These are phyloP conservation scores for Acomys russatus DNA, from an alignment of 2,797 vertebrate species.

Conservation along the genomic window DNA sequence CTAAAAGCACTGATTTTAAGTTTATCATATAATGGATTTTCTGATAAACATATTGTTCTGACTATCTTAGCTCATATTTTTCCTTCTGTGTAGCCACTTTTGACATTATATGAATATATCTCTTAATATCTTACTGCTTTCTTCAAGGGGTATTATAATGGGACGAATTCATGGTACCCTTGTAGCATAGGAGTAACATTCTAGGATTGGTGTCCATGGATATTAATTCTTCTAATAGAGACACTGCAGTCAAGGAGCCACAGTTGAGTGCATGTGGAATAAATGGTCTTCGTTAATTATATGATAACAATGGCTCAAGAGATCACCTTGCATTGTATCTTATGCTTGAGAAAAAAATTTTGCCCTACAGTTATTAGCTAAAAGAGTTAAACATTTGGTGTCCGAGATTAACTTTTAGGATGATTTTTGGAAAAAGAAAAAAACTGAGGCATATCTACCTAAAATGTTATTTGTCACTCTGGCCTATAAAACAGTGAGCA, in stretches of 20 bases:
- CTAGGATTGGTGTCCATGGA: slow-evolving; percentile 14
- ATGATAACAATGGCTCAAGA: neutral
- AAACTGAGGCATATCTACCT: too few relatives aligned
- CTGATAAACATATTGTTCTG: slow-evolving; percentile 77
- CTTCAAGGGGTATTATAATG: slow-evolving; percentile 28
- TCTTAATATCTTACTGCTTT: slow-evolving; percentile 72
- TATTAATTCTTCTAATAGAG: slow-evolving; percentile 43
- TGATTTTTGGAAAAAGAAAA: too few relatives aligned
- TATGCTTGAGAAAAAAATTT: neutral
- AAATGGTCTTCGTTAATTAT: neutral
- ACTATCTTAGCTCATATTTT: slow-evolving; percentile 37
- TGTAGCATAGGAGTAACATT: neutral
- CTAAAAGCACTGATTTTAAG: slow-evolving; percentile 72
- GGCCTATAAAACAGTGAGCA: too few relatives aligned
- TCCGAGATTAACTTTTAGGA: too few relatives aligned
- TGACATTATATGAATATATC: slow-evolving; percentile 68
- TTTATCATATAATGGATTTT: slow-evolving; percentile 75
- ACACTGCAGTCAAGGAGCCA: neutral
- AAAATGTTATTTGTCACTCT: too few relatives aligned
- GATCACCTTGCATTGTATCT: neutral
- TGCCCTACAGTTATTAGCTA: neutral
- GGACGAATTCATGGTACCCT: slow-evolving; percentile 60
- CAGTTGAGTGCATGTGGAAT: neutral
- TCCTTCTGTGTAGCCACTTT: slow-evolving; percentile 51
- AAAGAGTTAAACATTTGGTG: neutral